Base-by-base conservation (phyloP, 2,797 vertebrate species). In the Anguilla obscura region DNA sequence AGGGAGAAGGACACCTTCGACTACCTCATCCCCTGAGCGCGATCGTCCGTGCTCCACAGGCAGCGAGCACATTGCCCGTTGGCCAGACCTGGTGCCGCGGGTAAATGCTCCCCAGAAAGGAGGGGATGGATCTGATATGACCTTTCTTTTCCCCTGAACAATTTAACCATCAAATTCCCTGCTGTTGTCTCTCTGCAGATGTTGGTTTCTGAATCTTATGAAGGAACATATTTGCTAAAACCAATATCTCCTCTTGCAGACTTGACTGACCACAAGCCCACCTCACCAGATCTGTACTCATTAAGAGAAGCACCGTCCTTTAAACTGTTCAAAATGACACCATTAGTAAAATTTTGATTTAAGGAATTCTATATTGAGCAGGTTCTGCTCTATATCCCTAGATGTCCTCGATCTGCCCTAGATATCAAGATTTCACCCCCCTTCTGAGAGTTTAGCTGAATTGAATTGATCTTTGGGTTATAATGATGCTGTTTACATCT, bases 1-100 rank as follows among this genome's bases (percentile, higher is more conserved):
- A 96, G 96, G 89, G 97, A 97, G 92, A 97, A 97, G 88, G 97
- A 97, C 93, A 96, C 96, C 0, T 96, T 97, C 9, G 96, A 97
- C 89, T 97, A 97, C 88, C 95, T 96, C 90, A 96, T 97, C 86
- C 96, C 96, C 92, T 97, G 95, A 96, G 18, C 24, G 16, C 24
- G 3, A 30, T 30, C 84, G 5, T n/a, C 10, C 48, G 8, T 6
- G 33, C 54, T 85, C 6, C 30, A 18, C 58, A 45, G 58, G 56
- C 54, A n/a, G 7, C 21, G 4, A 24, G 18, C 84, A 66, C 30
- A 33, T 60, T 30, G 24, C 84, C 50, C 18, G 12, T 3, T 40
- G 27, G 45, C 16, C 7, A 30, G 52, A 6, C 24, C 12, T 36
- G 84, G n/a, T 48, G 24, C 18, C 9, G n/a, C 52, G 80, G 80